Conservation (phyloP, 1,140 invertebrate genomes). For the Apis laboriosa region DNA sequence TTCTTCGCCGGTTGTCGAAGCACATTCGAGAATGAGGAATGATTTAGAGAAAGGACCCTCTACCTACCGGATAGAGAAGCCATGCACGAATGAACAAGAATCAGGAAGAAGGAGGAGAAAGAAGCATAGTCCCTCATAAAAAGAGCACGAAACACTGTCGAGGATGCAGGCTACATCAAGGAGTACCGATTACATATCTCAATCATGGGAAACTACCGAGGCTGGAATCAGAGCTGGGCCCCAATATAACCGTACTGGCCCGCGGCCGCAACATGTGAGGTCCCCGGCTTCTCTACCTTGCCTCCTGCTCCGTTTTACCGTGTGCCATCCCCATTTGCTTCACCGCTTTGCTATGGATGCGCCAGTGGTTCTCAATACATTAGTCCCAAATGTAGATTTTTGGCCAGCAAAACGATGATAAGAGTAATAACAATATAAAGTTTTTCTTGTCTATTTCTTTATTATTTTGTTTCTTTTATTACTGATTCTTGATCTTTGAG, state of each 20-base stretch:
- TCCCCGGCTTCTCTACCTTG: slow-evolving; percentile 47
- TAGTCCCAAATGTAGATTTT: too few relatives aligned
- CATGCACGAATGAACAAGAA: slow-evolving; percentile 2
- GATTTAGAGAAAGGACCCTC: slow-evolving; percentile 49
- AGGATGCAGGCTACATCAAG: slow-evolving; percentile 38
- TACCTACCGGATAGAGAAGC: neutral
- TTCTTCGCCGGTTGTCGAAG: neutral
- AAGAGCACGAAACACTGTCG: slow-evolving; percentile 24
- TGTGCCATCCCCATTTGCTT: slow-evolving; percentile 6
- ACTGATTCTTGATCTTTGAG: too few relatives aligned
- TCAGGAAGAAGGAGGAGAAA: neutral
- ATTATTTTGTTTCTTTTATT: too few relatives aligned
- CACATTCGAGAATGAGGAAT: slow-evolving; percentile 26
- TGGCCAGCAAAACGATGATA: too few relatives aligned
- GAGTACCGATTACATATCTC: slow-evolving; percentile 71
- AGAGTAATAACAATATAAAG: too few relatives aligned
- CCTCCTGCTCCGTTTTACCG: slow-evolving; percentile 1
- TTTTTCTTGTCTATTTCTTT: too few relatives aligned
- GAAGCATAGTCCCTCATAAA: neutral
- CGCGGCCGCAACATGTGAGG: slow-evolving; percentile 71
- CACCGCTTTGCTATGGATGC: neutral
- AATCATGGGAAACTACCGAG: slow-evolving; percentile 73
- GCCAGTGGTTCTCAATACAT: slow-evolving; percentile 35
- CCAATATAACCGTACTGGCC: slow-evolving; percentile 62
- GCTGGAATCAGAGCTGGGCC: slow-evolving; percentile 64